These are phyloP conservation scores for Reticulitermes lucifugus DNA, from an alignment of 2,888 invertebrate genomes.

Conservation along the genomic window DNA sequence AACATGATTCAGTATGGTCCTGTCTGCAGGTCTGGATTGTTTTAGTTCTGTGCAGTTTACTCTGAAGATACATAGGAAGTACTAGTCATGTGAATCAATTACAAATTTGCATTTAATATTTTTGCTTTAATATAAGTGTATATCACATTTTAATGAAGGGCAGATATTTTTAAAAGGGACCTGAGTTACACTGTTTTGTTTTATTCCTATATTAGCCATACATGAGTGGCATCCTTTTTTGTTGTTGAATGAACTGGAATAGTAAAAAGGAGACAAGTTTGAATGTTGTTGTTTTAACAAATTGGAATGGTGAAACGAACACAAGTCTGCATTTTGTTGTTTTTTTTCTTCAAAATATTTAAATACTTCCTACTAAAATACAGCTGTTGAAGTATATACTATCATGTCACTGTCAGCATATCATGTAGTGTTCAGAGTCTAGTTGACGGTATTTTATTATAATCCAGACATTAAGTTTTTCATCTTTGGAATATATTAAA, in stretches of 20 bases:
- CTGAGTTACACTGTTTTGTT: not conserved
- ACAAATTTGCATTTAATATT: not conserved
- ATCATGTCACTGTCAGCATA: too few relatives aligned
- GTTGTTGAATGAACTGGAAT: not conserved
- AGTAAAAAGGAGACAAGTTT: not conserved
- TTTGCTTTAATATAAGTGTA: not conserved
- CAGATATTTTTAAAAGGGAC: not conserved
- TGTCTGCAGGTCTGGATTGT: not conserved
- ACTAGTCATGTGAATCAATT: not conserved
- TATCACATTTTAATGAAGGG: not conserved
- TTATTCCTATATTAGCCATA: not conserved
- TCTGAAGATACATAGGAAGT: not conserved
- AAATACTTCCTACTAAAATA: too few relatives aligned
- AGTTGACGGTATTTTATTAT: too few relatives aligned
- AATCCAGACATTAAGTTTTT: too few relatives aligned
- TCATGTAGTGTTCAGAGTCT: too few relatives aligned
- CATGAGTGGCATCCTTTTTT: not conserved
- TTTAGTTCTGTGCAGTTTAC: not conserved
- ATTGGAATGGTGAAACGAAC: not conserved
- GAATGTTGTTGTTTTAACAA: too few relatives aligned
- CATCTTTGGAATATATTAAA: too few relatives aligned
- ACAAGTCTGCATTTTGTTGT: not conserved
- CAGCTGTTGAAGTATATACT: too few relatives aligned
- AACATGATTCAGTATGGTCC: too few relatives aligned
- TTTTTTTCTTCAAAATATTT: too few relatives aligned